phyloP scores from a whole-genome alignment of 2,797 vertebrate species.

The Tympanoctomys barrerae region DNA sequence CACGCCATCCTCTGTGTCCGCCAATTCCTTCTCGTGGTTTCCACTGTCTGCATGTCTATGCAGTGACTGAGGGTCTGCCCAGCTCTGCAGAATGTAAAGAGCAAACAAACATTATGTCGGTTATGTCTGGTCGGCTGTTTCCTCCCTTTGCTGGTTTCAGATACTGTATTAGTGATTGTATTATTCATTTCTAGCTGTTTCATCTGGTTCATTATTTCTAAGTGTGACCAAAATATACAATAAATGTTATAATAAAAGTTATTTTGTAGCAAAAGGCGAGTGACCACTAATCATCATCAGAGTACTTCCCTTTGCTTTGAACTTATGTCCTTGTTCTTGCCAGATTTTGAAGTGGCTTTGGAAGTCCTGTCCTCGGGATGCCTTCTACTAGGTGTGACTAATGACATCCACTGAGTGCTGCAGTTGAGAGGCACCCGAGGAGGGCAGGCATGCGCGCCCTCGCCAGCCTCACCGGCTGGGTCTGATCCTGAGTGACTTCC shows the following conservation, averaged over 20 bases:
- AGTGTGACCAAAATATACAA: not conserved
- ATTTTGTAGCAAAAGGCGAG: not conserved
- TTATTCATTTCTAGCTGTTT: not conserved
- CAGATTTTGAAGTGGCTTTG: not conserved
- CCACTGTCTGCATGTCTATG: not conserved
- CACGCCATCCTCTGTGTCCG: rapidly evolving
- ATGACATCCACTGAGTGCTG: not conserved
- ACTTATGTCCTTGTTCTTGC: not conserved
- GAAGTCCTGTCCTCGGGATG: not conserved
- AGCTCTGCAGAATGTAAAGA: not conserved
- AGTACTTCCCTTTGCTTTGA: not conserved
- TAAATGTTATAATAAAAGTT: not conserved
- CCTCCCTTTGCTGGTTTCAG: not conserved
- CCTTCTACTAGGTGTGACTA: not conserved
- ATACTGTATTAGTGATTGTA: not conserved
- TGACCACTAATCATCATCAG: not conserved
- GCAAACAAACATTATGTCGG: not conserved
- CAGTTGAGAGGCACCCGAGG: not conserved
- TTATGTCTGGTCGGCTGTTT: not conserved
- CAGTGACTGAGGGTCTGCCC: not conserved
- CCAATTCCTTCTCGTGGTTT: not conserved
- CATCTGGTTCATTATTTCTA: not conserved
- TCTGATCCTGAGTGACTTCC: not conserved
- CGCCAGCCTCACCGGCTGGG: not conserved
- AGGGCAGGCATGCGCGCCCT: not conserved